Evolutionary conservation across 2,888 invertebrate species (phyloP), one percentile per base, ranked within the genome.

Genomic region (Cremastobaeus sp.): DNA sequence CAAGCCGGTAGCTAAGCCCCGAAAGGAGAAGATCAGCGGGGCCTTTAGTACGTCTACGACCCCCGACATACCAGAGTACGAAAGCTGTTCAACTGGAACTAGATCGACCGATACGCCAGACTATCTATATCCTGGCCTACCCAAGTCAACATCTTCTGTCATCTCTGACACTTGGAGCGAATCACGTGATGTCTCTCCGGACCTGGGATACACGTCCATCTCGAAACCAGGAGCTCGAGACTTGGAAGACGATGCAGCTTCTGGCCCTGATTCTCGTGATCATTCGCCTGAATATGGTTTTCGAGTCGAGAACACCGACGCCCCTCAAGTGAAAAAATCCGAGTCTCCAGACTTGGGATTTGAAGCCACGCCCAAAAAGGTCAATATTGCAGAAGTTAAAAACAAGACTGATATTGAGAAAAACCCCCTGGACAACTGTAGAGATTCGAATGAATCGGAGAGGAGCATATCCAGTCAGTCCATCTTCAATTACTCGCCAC

Each of bases 161-260:
- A 47, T 62, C 5, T 60, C 62, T 2, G 52, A 30, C 1, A 37
- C 41, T 0, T 34, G 6, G 4, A 14, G 28, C 8, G 59, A 39
- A 11, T 59, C 37, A 4, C 69, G 48, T 0, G 37, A 59, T 28
- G 39, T 47, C 0, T 70, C 69, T 9, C 69, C 69, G 2, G 69
- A 70, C n/a, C 25, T 48, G 0, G 69, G 69, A 18, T 70, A 70
- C 25, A 55, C 47, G 1, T 70, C 62, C 3, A 68, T 59, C 12
- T n/a, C 47, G 5, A 68, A 59, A 28, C 39, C 39, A 9, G 14
- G 48, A 18, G 0, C 47, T 1, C 47, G 14, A 48, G 34, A 45
- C 17, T 48, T 18, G 6, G 55, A 54, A 14, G 28, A 43, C 12
- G 18, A 32, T 8, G 30, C 30, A 9, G 39, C 64, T n/a, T n/a